A percentile compares a stretch with the other conserved stretches of the same genome.
phyloP scores from a whole-genome alignment of 2,113 vertebrate genomes.

The Furnarius figulus region DNA sequence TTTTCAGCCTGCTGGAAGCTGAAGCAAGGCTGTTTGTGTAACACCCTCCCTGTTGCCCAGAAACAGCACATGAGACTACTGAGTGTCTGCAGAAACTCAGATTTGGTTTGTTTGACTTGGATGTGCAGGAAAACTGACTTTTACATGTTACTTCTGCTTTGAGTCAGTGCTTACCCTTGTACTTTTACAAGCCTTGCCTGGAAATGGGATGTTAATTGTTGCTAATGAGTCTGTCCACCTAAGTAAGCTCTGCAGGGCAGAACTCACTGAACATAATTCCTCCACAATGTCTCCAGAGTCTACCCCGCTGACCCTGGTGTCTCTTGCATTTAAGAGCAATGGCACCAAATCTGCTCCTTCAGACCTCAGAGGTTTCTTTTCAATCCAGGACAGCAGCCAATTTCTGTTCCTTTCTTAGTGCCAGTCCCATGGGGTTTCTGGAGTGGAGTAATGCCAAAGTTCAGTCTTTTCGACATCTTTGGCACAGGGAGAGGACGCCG shows the following conservation, averaged over 20 bases:
- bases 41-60: conserved; percentile 20
- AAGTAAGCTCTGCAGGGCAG: conserved; percentile 11
- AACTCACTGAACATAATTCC: background rate
- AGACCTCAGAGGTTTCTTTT: background rate
- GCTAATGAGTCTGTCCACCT: conserved; percentile 32
- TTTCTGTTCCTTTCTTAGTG: background rate
- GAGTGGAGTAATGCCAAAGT: background rate
- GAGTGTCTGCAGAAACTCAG: background rate
- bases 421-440: background rate
- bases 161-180: background rate
- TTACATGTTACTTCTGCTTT: conserved; percentile 23
- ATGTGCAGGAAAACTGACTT: conserved; percentile 10
- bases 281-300: background rate
- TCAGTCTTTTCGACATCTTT: background rate
- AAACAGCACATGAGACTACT: background rate
- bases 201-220: conserved; percentile 60
- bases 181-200: conserved; percentile 14
- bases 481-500: background rate
- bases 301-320: background rate
- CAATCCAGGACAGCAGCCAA: background rate
- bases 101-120: conserved; percentile 30
- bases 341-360: background rate
- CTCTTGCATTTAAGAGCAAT: background rate
- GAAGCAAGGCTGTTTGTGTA: background rate
- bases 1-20: background rate